Evolutionary conservation across 2,888 invertebrate species (phyloP).

Genomic region (Lasioglossum villosulum): DNA sequence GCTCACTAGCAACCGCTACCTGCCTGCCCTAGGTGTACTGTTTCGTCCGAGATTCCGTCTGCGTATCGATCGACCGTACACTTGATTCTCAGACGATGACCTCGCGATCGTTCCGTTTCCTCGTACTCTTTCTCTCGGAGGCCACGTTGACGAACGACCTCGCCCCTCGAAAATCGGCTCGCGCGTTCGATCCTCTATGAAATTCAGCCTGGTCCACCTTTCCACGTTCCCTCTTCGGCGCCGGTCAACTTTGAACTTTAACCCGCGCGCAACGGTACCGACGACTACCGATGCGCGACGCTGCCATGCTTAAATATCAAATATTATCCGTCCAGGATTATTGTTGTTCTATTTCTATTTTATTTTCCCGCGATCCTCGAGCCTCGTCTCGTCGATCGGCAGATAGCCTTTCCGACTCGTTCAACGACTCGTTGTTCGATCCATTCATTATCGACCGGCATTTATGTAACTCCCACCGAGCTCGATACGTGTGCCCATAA

Average conservation of each 20-base stretch:
- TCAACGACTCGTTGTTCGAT: conserved; percentile 16
- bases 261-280: background rate
- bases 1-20: conserved; percentile 34
- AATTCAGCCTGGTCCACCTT: background rate
- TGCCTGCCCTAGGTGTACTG: conserved; percentile 3
- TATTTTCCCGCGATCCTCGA: background rate
- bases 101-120: conserved; percentile 38
- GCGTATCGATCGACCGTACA: conserved; percentile 46
- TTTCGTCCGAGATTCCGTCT: conserved; percentile 37
- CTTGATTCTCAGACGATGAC: conserved; percentile 60
- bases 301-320: background rate
- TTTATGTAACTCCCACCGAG: conserved; percentile 18
- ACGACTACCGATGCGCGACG: no score
- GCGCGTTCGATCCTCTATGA: background rate
- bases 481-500: background rate
- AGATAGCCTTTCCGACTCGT: background rate
- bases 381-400: background rate
- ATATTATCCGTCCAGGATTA: background rate
- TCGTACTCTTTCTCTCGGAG: conserved; percentile 7
- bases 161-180: background rate
- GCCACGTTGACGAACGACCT: conserved; percentile 8
- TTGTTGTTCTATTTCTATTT: background rate
- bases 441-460: conserved; percentile 5
- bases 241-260: background rate
- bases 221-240: background rate